phyloP scores from a whole-genome alignment of 2,888 invertebrate species.

The Megaustenia siamemsis region DNA sequence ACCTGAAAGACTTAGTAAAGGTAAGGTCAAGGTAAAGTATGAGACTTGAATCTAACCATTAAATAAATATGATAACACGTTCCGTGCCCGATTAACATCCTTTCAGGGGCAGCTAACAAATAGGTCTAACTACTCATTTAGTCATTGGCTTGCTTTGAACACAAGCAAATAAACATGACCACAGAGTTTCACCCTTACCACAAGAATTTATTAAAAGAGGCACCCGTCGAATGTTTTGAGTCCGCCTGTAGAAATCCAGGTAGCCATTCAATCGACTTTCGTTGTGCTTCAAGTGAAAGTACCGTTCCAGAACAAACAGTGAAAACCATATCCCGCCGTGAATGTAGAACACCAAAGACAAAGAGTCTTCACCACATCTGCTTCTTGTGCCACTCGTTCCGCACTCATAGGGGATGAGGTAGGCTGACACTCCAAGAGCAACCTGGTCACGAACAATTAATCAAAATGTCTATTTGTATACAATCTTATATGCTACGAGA shows the following conservation, averaged over 20 bases:
- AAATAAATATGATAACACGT: no score
- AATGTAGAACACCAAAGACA: conserved; percentile 66
- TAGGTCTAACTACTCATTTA: no score
- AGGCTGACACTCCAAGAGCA: conserved; percentile 62
- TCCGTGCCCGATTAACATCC: no score
- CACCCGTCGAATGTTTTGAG: conserved; percentile 67
- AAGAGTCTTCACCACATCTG: conserved; percentile 57
- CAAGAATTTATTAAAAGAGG: conserved; percentile 71
- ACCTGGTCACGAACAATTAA: conserved; percentile 61
- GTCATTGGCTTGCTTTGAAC: no score
- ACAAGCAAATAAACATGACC: not conserved
- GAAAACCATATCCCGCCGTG: conserved; percentile 73
- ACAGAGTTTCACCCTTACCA: conserved; percentile 60
- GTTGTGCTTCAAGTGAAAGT: conserved; percentile 69
- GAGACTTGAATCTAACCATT: no score
- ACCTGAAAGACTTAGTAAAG: no score
- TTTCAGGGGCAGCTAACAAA: no score
- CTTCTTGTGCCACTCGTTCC: not conserved
- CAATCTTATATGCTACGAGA: no score
- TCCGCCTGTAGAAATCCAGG: conserved; percentile 73
- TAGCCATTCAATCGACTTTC: conserved; percentile 72
- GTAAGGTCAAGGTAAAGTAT: no score
- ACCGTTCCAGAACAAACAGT: conserved; percentile 67
- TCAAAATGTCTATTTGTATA: no score
- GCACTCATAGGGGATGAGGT: conserved; percentile 66